phyloP scores from a whole-genome alignment of 2,113 vertebrate genomes.

The Rhabdornis inornatus region DNA sequence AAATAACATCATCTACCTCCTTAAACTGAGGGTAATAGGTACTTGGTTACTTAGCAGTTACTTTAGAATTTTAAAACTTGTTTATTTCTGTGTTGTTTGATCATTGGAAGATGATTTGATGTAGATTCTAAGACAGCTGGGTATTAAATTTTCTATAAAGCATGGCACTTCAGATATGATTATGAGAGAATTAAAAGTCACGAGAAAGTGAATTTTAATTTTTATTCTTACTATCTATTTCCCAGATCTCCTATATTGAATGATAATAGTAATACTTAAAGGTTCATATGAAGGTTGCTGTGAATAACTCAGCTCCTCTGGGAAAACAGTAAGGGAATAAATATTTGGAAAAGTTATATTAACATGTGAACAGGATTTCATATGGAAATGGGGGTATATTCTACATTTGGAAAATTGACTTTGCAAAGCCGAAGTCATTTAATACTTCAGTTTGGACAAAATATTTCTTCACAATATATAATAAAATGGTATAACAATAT shows the following conservation, averaged over 20 bases:
- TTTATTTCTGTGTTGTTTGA: background rate
- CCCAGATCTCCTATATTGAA: background rate
- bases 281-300: background rate
- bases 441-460: background rate
- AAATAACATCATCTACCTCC: background rate
- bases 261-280: background rate
- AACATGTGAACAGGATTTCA: background rate
- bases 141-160: background rate
- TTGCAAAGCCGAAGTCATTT: background rate
- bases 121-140: background rate
- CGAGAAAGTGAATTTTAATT: background rate
- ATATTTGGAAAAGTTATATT: background rate
- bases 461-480: background rate
- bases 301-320: background rate
- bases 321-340: background rate
- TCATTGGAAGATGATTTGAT: background rate
- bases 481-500: background rate
- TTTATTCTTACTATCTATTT: background rate
- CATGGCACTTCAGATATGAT: background rate
- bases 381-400: background rate
- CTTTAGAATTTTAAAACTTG: background rate
- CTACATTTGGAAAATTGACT: background rate
- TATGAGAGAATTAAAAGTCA: background rate
- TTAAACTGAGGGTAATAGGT: background rate
- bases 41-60: background rate